Conservation (phyloP, 2,113 vertebrate genomes). For the Struthidea cinerea region DNA sequence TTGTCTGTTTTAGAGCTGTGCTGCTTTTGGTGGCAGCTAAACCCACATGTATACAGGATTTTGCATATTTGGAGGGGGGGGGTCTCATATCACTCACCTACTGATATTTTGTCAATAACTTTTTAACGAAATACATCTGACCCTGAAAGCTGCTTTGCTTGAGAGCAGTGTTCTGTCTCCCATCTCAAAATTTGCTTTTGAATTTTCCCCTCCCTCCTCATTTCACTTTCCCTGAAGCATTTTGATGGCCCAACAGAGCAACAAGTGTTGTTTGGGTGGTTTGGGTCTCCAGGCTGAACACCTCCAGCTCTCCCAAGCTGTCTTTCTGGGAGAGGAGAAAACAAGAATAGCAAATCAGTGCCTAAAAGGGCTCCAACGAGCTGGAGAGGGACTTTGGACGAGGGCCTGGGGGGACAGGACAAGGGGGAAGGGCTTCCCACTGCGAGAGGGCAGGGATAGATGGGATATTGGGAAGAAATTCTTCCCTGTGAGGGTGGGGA, state of each 20-base stretch:
- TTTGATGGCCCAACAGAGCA: not conserved
- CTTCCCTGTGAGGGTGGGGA: not conserved
- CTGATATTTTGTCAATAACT: not conserved
- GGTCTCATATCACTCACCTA: not conserved
- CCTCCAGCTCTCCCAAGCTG: not conserved
- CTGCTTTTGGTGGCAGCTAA: not conserved
- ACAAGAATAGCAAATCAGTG: not conserved
- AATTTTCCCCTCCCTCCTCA: not conserved
- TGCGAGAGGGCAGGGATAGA: not conserved
- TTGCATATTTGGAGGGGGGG: not conserved
- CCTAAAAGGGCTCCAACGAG: not conserved
- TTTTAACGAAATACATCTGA: not conserved
- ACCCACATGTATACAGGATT: fast-evolving
- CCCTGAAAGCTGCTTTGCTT: not conserved
- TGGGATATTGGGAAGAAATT: not conserved
- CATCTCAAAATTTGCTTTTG: not conserved
- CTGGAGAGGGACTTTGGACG: not conserved
- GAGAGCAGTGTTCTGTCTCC: not conserved
- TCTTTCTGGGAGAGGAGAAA: not conserved
- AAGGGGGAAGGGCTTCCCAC: not conserved
- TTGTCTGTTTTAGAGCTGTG: not conserved
- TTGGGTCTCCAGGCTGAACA: not conserved
- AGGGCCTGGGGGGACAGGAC: not conserved
- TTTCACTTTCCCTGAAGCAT: not conserved
- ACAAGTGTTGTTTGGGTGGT: not conserved